A percentile compares a stretch with the other conserved stretches of the same genome.
Conservation (phyloP, 2,888 invertebrate species). For the Erebia palarica region DNA sequence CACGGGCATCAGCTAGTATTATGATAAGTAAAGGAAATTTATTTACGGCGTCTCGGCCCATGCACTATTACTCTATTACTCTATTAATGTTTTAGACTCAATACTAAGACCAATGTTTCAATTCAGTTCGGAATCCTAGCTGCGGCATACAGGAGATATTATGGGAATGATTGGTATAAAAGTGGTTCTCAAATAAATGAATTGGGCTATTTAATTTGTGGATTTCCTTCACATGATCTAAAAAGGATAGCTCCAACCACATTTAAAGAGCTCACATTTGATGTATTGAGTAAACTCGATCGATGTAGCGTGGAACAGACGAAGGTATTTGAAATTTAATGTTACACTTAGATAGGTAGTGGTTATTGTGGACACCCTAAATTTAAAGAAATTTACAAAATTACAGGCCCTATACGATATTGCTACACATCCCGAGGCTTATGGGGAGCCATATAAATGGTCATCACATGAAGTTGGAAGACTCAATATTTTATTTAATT, state of each 20-base stretch:
- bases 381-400: not conserved
- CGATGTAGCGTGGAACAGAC: constrained; percentile 62
- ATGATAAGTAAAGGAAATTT: too few species aligned
- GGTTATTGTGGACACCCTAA: not conserved
- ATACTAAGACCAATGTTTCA: not conserved
- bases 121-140: constrained; percentile 64
- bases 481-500: constrained; percentile 58
- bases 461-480: constrained; percentile 67
- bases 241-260: constrained; percentile 57
- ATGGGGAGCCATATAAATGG: constrained; percentile 70
- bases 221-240: constrained; percentile 65
- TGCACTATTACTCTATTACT: not conserved
- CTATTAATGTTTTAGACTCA: not conserved
- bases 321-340: constrained; percentile 47
- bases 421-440: constrained; percentile 64
- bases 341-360: not conserved
- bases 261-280: constrained; percentile 59
- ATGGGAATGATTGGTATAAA: constrained; percentile 60
- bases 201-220: constrained; percentile 69
- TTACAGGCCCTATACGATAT: constrained; percentile 68
- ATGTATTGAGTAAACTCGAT: constrained; percentile 58
- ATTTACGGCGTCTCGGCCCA: too few species aligned
- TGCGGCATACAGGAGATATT: constrained; percentile 69
- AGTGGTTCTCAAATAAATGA: constrained; percentile 64
- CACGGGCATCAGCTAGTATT: too few species aligned